A percentile compares a stretch with the other conserved stretches of the same genome.
phyloP scores from a whole-genome alignment of 2,888 invertebrate species.

The Folsomia candida region DNA sequence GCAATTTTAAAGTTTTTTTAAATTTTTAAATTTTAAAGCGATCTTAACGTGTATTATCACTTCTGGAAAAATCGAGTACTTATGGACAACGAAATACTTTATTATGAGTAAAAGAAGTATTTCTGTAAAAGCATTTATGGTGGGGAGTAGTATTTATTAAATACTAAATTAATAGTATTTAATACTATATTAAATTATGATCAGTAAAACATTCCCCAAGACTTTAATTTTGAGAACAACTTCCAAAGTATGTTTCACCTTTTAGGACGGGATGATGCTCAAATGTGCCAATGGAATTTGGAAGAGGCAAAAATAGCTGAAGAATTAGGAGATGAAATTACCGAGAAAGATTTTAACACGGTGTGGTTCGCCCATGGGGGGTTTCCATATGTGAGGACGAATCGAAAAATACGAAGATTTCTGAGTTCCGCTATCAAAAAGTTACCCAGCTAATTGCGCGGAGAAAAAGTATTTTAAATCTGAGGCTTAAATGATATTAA shows the following conservation, averaged over 20 bases:
- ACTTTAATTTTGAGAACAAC: not conserved
- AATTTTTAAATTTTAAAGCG: too few species aligned
- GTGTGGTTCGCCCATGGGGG: not conserved
- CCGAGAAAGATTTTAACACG: not conserved
- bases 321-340: not conserved
- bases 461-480: too few species aligned
- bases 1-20: too few species aligned
- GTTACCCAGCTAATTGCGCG: too few species aligned
- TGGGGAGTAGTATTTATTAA: too few species aligned
- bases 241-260: not conserved
- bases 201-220: not conserved
- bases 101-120: too few species aligned
- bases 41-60: too few species aligned
- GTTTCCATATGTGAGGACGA: conserved; percentile 2
- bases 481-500: too few species aligned
- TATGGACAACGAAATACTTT: too few species aligned
- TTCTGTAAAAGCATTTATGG: too few species aligned
- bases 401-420: not conserved
- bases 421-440: not conserved
- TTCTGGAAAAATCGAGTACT: too few species aligned
- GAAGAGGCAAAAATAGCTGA: conserved; percentile 12
- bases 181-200: not conserved
- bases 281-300: conserved; percentile 18
- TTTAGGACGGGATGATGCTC: conserved; percentile 8
- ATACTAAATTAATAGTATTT: not conserved